These are phyloP conservation scores for Macrophya annulata DNA, from an alignment of 2,888 invertebrate genomes.

Conservation along the genomic window DNA sequence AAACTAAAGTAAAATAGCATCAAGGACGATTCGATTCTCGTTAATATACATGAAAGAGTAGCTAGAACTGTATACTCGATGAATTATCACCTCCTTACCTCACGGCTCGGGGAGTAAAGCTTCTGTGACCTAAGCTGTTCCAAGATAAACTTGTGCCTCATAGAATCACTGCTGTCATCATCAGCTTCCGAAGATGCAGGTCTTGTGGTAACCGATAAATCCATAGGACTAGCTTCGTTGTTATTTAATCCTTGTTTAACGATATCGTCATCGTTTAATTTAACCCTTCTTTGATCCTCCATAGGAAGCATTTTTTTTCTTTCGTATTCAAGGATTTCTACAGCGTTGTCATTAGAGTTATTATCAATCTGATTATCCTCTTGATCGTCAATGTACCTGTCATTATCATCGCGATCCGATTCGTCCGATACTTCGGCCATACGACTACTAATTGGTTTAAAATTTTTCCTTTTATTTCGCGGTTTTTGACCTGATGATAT, in stretches of 20 bases:
- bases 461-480: constrained; percentile 82
- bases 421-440: constrained; percentile 79
- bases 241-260: constrained; percentile 73
- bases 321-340: constrained; percentile 61
- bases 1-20: not conserved
- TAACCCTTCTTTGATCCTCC: constrained; percentile 42
- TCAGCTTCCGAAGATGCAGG: constrained; percentile 75
- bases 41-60: not conserved
- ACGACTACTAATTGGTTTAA: constrained; percentile 79
- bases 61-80: constrained; percentile 24
- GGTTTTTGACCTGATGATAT: constrained; percentile 75
- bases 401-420: constrained; percentile 75
- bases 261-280: constrained; percentile 49
- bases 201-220: constrained; percentile 76
- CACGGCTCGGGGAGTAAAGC: constrained; percentile 74
- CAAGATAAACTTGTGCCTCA: constrained; percentile 76
- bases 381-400: constrained; percentile 65
- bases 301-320: constrained; percentile 55
- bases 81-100: constrained; percentile 67
- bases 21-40: not conserved
- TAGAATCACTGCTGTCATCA: constrained; percentile 77
- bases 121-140: constrained; percentile 76
- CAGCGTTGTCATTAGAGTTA: constrained; percentile 66
- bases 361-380: constrained; percentile 61
- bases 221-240: constrained; percentile 76